Evolutionary conservation across 2,888 invertebrate species (phyloP).

Genomic region (Allygus modestus): DNA sequence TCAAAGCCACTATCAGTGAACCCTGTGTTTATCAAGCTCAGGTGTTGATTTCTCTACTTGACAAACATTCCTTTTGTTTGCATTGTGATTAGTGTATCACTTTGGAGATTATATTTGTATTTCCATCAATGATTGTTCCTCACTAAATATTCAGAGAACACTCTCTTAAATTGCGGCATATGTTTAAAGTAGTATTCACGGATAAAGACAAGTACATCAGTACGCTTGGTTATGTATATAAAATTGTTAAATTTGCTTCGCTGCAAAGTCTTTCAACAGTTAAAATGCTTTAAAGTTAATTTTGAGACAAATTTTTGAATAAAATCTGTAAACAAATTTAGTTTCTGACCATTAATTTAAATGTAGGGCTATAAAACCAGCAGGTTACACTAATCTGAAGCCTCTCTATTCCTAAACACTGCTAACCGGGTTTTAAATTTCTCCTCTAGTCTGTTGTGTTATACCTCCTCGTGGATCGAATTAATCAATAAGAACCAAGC

Average conservation of each 20-base stretch:
- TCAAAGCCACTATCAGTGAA: not conserved
- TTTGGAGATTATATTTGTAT: constrained; percentile 1
- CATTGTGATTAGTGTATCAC: not conserved
- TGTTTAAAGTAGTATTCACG: not conserved
- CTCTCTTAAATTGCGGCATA: not conserved
- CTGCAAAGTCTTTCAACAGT: constrained; percentile 14
- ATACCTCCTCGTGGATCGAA: no score
- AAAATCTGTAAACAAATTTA: no score
- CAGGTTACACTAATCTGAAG: no score
- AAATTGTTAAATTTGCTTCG: constrained; percentile 1
- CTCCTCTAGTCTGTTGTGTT: no score
- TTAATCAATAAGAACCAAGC: no score
- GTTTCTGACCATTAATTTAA: no score
- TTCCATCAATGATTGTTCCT: constrained; percentile 11
- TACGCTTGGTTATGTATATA: constrained; percentile 28
- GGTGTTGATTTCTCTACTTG: not conserved
- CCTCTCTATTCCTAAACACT: no score
- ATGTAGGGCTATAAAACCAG: no score
- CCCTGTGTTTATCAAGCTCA: not conserved
- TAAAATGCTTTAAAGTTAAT: not conserved
- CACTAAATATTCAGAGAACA: not conserved
- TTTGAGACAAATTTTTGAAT: no score
- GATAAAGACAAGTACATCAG: constrained; percentile 18
- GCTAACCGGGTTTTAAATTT: no score
- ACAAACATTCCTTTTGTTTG: constrained; percentile 37